A percentile compares a stretch with the other conserved stretches of the same genome.
Conservation (phyloP, 1,140 invertebrate genomes). For the Polyergus mexicanus region DNA sequence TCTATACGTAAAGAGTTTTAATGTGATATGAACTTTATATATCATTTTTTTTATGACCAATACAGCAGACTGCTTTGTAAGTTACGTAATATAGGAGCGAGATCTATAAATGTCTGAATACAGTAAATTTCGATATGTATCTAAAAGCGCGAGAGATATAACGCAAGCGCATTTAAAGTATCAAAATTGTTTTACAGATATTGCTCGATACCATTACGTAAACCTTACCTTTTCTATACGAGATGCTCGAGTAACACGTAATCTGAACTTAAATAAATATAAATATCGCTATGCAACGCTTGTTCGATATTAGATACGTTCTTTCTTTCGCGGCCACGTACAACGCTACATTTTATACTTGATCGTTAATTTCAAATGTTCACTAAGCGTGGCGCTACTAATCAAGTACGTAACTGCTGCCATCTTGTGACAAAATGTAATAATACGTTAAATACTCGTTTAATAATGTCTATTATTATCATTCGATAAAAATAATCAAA, state of each 20-base stretch:
- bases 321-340: neutral
- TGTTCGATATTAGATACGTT: slow-evolving; percentile 19
- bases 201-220: neutral
- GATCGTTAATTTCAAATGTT: neutral
- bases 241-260: neutral
- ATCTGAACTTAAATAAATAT: neutral
- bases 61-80: neutral
- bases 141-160: neutral
- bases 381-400: neutral
- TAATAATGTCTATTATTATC: no score
- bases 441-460: no score
- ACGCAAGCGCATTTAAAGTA: neutral
- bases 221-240: neutral
- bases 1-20: no score
- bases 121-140: neutral
- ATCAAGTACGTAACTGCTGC: neutral
- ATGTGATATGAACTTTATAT: neutral
- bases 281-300: neutral
- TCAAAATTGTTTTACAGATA: neutral
- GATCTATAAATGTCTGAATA: neutral
- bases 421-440: neutral
- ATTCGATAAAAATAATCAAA: no score
- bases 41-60: no score
- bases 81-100: no score
- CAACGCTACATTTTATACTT: neutral